A percentile compares a stretch with the other conserved stretches of the same genome.
Evolutionary conservation across 2,888 invertebrate species (phyloP).

Genomic region (Cryptus armator): DNA sequence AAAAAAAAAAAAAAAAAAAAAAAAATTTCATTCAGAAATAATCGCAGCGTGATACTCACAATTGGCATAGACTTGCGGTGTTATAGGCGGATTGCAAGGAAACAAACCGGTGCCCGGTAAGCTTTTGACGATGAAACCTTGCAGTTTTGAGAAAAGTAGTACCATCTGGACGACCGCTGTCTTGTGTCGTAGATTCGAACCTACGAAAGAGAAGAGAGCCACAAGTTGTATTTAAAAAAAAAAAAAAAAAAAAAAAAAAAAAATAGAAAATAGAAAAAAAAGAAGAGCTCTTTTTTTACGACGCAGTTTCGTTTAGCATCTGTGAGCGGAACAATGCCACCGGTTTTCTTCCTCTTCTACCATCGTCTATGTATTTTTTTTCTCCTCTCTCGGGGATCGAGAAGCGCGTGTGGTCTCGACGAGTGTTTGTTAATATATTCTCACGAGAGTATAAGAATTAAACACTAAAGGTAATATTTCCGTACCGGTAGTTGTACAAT

Average conservation of each 20-base stretch:
- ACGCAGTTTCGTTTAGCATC: conserved; percentile 32
- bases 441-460: conserved; percentile 17
- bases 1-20: too few relatives aligned
- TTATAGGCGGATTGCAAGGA: conserved; percentile 89
- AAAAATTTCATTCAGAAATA: too few relatives aligned
- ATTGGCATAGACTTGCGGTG: conserved; percentile 89
- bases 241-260: conserved; percentile 50
- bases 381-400: conserved; percentile 16
- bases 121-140: conserved; percentile 87
- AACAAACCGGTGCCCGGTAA: conserved; percentile 87
- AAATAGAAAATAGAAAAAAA: conserved; percentile 19
- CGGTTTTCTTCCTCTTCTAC: background rate
- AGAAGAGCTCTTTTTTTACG: conserved; percentile 23
- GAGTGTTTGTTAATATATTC: conserved; percentile 52
- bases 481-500: background rate
- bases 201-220: conserved; percentile 70
- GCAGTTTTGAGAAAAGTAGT: conserved; percentile 89
- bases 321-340: conserved; percentile 28
- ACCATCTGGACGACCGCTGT: conserved; percentile 88
- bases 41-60: conserved; percentile 85
- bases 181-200: conserved; percentile 80
- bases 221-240: conserved; percentile 57
- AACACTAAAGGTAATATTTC: background rate
- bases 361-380: background rate
- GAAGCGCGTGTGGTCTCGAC: conserved; percentile 50